A percentile compares a stretch with the other conserved stretches of the same genome.
phyloP scores from a whole-genome alignment of 2,888 invertebrate genomes.

The Polyommatus iphigenia region DNA sequence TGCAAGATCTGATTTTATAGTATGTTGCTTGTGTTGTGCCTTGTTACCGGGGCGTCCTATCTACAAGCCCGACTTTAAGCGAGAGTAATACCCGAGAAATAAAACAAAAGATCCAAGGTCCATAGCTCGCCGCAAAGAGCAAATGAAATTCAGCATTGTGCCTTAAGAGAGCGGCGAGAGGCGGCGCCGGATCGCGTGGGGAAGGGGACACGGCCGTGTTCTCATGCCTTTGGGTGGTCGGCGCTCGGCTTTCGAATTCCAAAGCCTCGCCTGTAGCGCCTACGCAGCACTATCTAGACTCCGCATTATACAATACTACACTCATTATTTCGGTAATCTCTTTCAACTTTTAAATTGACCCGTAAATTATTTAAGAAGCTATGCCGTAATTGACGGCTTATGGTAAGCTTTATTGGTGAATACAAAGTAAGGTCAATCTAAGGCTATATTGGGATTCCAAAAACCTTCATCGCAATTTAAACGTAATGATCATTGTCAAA shows the following conservation, averaged over 20 bases:
- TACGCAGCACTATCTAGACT: slow-evolving; percentile 57
- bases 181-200: slow-evolving; percentile 73
- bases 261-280: slow-evolving; percentile 76
- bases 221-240: slow-evolving; percentile 80
- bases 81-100: slow-evolving; percentile 41
- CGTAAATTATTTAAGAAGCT: background rate
- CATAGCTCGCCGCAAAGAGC: slow-evolving; percentile 59
- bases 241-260: slow-evolving; percentile 79
- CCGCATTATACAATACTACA: slow-evolving; percentile 21
- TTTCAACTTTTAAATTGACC: slow-evolving; percentile 15
- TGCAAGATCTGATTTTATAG: background rate
- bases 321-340: slow-evolving; percentile 28
- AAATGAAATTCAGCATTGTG: slow-evolving; percentile 77
- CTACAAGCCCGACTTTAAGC: slow-evolving; percentile 38
- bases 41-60: background rate
- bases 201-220: slow-evolving; percentile 74
- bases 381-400: background rate
- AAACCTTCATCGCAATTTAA: background rate
- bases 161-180: slow-evolving; percentile 70
- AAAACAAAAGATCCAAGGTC: slow-evolving; percentile 52
- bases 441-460: background rate
- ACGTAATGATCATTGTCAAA: background rate
- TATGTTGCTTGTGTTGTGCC: slow-evolving; percentile 1
- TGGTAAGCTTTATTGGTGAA: background rate
- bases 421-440: background rate